Percentiles rank a stretch among this genome's conserved stretches.
These are phyloP conservation scores for Phyllotreta cruciferae DNA, from an alignment of 2,888 invertebrate species.

Conservation along the genomic window DNA sequence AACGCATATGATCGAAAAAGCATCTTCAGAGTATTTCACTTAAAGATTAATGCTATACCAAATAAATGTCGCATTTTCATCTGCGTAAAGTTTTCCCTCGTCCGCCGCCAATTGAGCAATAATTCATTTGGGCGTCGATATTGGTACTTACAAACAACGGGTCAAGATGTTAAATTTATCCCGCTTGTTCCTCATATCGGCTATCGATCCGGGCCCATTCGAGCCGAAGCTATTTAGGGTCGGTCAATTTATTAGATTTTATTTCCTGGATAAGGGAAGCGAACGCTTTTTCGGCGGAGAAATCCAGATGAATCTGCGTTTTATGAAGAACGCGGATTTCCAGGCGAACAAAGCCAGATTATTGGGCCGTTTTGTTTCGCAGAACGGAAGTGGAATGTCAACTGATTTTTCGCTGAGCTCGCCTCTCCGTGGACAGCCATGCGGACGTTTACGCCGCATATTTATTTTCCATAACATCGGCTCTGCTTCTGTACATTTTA, in stretches of 20 bases:
- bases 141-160: neutral
- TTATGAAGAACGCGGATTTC: slow-evolving; percentile 16
- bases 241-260: slow-evolving; percentile 34
- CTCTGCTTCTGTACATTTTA: neutral
- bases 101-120: no score
- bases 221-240: slow-evolving; percentile 22
- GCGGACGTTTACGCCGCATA: slow-evolving; percentile 6
- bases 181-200: slow-evolving; percentile 19
- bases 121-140: no score
- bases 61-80: neutral
- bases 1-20: no score
- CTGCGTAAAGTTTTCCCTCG: neutral
- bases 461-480: slow-evolving; percentile 12
- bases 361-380: slow-evolving; percentile 8
- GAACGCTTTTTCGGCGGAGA: slow-evolving; percentile 22
- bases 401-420: slow-evolving; percentile 19
- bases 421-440: slow-evolving; percentile 4
- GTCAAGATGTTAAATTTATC: slow-evolving; percentile 13
- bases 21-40: no score
- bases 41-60: neutral
- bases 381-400: slow-evolving; percentile 10
- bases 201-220: slow-evolving; percentile 22
- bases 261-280: slow-evolving; percentile 20
- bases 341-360: slow-evolving; percentile 19
- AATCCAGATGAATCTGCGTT: slow-evolving; percentile 15